Percentiles rank a stretch among this genome's conserved stretches.
Conservation (phyloP, 30 jellyfish, hydroid and myxozoan genomes). For the Pelagia noctiluca region DNA sequence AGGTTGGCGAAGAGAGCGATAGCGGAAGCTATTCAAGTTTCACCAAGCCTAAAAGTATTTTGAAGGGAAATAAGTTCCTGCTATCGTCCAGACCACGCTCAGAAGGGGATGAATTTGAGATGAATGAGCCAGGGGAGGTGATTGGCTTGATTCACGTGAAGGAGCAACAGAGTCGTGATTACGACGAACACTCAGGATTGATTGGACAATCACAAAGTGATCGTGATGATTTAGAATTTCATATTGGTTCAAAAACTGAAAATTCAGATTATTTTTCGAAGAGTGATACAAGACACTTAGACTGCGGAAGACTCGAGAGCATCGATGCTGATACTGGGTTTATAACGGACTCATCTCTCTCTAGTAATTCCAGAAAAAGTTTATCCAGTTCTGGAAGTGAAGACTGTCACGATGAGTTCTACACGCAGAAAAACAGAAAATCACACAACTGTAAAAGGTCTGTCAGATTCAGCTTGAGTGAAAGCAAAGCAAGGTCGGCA, state of each 20-base stretch:
- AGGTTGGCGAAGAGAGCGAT: slow-evolving; percentile 75
- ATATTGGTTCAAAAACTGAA: slow-evolving; percentile 23
- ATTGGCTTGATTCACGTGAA: slow-evolving; percentile 57
- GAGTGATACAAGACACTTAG: slow-evolving; percentile 7
- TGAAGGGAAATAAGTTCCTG: slow-evolving; percentile 54
- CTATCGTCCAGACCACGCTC: slow-evolving; percentile 58
- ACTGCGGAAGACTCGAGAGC: slow-evolving; percentile 40
- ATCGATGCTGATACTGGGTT: slow-evolving; percentile 68
- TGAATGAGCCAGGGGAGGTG: slow-evolving; percentile 41
- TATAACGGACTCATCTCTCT: slow-evolving; percentile 51
- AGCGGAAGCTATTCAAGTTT: slow-evolving; percentile 48
- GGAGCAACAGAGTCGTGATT: background rate
- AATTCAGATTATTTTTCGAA: background rate
- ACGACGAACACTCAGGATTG: slow-evolving; percentile 8
- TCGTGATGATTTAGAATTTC: slow-evolving; percentile 15
- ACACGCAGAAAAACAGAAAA: slow-evolving; percentile 21
- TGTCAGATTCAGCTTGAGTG: slow-evolving; percentile 47
- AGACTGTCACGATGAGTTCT: slow-evolving; percentile 64
- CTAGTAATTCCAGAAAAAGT: slow-evolving; percentile 72
- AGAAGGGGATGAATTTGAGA: slow-evolving; percentile 49
- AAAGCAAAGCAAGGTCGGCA: slow-evolving; percentile 6
- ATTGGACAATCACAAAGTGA: slow-evolving; percentile 3
- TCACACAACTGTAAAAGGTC: slow-evolving; percentile 47
- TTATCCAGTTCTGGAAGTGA: slow-evolving; percentile 65
- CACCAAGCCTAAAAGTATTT: slow-evolving; percentile 64